Base-by-base conservation (phyloP, 2,113 vertebrate species). In the Baryphthengus martii region DNA sequence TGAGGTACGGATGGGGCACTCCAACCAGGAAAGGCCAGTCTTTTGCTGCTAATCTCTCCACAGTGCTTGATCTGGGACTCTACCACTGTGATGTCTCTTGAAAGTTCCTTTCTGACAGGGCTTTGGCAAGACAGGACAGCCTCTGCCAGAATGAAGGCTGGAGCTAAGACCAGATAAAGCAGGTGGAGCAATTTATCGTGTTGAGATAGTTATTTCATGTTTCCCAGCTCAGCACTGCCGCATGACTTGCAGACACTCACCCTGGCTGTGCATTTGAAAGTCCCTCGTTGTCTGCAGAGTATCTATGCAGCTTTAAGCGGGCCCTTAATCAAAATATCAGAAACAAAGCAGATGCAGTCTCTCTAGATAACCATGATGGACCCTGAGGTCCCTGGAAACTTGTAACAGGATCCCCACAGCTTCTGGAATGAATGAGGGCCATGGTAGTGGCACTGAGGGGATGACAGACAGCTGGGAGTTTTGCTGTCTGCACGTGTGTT, bases 401-500 rank as follows among this genome's bases (percentile, higher is more conserved):
- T 56, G 19, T 25, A 65, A 45, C 67, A 75, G 83, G 52, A 17
- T 66, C 50, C 72, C 13, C 47, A 68, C 20, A 62, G 55, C 7
- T 77, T 84, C 55, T 81, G 86, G 55, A 50, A 45, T 70, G 16
- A 83, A 52, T 33, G 55, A 78, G 31, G n/a, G 35, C 40, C n/a
- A 20, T 2, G 13, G 42, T 74, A 81, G 56, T 68, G 72, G 59
- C 47, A 63, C 63, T 18, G 49, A 85, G 83, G 35, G 26, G 42
- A 63, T 67, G 42, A 80, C 26, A 90, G 63, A 2, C 31, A 93
- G 85, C 85, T 86, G 47, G 33, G 82, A 83, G 76, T 4, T 74
- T 56, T 72, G 52, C 82, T 68, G 62, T 63, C 88, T 85, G 85
- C 93, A 95, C 92, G 73, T 94, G 90, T 95, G 85, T 97, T 97